Evolutionary conservation across 2,888 invertebrate species (phyloP).

Genomic region (Marasmarcha lunaedactyla): DNA sequence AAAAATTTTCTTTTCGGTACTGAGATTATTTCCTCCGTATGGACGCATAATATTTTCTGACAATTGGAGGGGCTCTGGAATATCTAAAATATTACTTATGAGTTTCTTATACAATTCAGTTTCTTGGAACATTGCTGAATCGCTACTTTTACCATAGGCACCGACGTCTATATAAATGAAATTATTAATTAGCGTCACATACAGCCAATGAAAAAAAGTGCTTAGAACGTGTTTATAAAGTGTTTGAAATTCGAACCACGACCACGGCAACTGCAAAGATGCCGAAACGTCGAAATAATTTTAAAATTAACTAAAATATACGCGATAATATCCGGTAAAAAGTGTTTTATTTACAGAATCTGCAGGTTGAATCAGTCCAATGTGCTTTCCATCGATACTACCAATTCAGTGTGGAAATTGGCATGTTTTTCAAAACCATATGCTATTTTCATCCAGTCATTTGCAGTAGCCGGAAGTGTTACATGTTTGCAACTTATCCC

Average conservation of each 20-base stretch:
- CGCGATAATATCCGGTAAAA: too few relatives aligned
- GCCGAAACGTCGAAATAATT: too few relatives aligned
- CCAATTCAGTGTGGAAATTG: slow-evolving; percentile 18
- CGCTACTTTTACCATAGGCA: slow-evolving; percentile 12
- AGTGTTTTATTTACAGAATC: too few relatives aligned
- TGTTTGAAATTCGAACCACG: slow-evolving; percentile 16
- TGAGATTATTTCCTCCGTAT: slow-evolving; percentile 11
- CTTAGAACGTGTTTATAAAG: slow-evolving; percentile 12
- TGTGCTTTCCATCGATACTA: slow-evolving; percentile 20
- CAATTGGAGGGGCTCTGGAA: slow-evolving; percentile 4
- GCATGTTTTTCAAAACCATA: background rate
- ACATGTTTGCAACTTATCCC: background rate
- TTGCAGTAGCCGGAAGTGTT: background rate
- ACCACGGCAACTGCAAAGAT: too few relatives aligned
- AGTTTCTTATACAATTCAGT: slow-evolving; percentile 9
- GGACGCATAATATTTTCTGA: slow-evolving; percentile 2
- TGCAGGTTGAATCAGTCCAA: slow-evolving; percentile 15
- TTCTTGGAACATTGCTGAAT: slow-evolving; percentile 14
- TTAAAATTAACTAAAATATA: too few relatives aligned
- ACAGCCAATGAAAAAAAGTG: slow-evolving; percentile 14
- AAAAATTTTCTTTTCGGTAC: slow-evolving; percentile 8
- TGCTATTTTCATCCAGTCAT: background rate
- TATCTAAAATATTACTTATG: slow-evolving; percentile 4
- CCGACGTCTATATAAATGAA: slow-evolving; percentile 15
- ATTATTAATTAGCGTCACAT: slow-evolving; percentile 14